Evolutionary conservation across 2,888 invertebrate genomes (phyloP).

Genomic region (Drosophila mercatorum): DNA sequence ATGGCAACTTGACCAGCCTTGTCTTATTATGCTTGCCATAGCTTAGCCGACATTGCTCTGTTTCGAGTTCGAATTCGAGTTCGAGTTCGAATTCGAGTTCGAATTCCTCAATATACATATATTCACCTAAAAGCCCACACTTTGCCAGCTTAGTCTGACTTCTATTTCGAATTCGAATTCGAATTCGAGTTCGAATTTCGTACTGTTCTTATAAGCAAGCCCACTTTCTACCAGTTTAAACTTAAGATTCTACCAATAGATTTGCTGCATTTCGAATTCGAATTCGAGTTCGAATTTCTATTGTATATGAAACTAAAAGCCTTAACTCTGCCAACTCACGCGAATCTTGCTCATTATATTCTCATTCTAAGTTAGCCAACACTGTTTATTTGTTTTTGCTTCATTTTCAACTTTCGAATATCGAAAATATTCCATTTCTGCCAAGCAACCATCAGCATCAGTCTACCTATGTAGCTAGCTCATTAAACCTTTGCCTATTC

Average conservation of each 20-base stretch:
- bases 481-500: background rate
- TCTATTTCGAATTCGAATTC: conserved; percentile 11
- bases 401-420: background rate
- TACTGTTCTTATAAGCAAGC: conserved; percentile 9
- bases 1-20: background rate
- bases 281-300: conserved; percentile 8
- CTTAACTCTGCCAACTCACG: background rate
- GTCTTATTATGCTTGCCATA: no score
- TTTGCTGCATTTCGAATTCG: background rate
- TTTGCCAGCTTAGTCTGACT: background rate
- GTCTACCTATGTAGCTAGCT: background rate
- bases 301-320: background rate
- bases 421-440: conserved; percentile 2
- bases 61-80: conserved; percentile 3
- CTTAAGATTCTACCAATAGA: no score
- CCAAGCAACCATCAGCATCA: background rate
- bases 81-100: conserved; percentile 2
- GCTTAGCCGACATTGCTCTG: background rate
- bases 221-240: no score
- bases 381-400: background rate
- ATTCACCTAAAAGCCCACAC: background rate
- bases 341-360: background rate
- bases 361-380: background rate
- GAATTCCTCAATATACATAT: conserved; percentile 8
- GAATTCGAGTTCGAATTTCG: conserved; percentile 5